Conservation (phyloP, 2,888 invertebrate species). For the Aphodius sticticus region DNA sequence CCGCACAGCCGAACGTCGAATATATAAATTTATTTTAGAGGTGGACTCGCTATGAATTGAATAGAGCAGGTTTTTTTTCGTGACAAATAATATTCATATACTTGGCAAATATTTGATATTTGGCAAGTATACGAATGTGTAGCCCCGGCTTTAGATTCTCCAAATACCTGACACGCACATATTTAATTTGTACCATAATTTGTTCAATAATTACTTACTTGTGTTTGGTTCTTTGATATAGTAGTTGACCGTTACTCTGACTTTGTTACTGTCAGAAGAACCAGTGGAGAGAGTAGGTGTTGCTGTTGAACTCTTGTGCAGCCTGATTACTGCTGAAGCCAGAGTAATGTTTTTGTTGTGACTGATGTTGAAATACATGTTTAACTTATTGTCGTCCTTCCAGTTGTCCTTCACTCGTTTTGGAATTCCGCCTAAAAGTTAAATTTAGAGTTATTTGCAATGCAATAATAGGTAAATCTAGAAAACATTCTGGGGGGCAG, state of each 20-base stretch:
- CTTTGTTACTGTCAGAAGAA: constrained; percentile 51
- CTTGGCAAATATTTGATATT: no score
- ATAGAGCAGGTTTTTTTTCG: no score
- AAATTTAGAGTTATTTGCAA: not conserved
- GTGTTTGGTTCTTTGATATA: constrained; percentile 32
- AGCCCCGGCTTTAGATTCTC: no score
- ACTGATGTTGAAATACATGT: constrained; percentile 62
- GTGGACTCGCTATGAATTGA: no score
- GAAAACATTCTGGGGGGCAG: no score
- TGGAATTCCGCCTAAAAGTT: constrained; percentile 60
- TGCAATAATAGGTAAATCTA: not conserved
- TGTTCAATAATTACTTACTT: not conserved
- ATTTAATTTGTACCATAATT: no score
- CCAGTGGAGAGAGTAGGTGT: not conserved
- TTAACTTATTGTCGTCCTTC: constrained; percentile 60
- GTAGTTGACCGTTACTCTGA: constrained; percentile 37
- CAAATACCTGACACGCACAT: no score
- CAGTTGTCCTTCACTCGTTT: constrained; percentile 62
- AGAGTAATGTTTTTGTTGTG: constrained; percentile 45
- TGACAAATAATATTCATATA: no score
- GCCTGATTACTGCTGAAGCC: not conserved
- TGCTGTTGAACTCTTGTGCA: not conserved
- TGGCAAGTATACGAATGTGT: no score
- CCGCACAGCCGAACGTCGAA: no score
- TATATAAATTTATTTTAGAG: no score